Evolutionary conservation across 1,140 invertebrate species (phyloP), one percentile per base, ranked within the genome.

Genomic region (Atta texana): DNA sequence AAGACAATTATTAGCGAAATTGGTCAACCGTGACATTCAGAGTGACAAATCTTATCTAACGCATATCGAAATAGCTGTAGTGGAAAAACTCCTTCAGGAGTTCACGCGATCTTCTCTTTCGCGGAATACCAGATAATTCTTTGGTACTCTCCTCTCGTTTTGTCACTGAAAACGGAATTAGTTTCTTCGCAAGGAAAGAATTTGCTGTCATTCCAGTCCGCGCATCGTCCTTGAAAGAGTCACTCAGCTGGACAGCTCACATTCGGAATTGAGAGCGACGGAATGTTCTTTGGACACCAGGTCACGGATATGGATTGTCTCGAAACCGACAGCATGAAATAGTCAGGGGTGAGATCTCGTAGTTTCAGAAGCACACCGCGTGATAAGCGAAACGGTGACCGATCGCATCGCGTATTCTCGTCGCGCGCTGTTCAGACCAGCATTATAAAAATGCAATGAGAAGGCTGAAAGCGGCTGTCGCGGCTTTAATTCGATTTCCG

Each of bases 401-500:
- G 80, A 74, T 71, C 31, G 68, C 78, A 82, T 81, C 64, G 64
- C 64, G 63, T 82, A 82, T 82, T 82, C 80, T 31, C 34, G 39
- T 55, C 69, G 31, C 31, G 68, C 78, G 3, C 39, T 49, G 55
- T 74, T 18, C 68, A 61, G 18, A 4, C 5, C 53, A 18, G 49
- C 63, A 86, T 90, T 88, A 82, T 81, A 82, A 86, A 90, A 88
- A 85, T 86, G 63, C 69, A 64, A 81, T 63, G 75, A 88, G 75
- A 68, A 80, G 49, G 57, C 55, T 57, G 39, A 18, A 82, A 63
- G 49, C 59, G 64, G 63, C 74, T 59, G 66, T 66, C 49, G 44
- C 44, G 16, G 55, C 84, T 88, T 84, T 91, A 90, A 91, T 90
- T 90, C 89, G 87, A 90, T 91, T 91, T 87, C 68, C 89, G 90